Evolutionary conservation across 1,140 invertebrate species (phyloP).

Genomic region (Choristoneura fumiferana): DNA sequence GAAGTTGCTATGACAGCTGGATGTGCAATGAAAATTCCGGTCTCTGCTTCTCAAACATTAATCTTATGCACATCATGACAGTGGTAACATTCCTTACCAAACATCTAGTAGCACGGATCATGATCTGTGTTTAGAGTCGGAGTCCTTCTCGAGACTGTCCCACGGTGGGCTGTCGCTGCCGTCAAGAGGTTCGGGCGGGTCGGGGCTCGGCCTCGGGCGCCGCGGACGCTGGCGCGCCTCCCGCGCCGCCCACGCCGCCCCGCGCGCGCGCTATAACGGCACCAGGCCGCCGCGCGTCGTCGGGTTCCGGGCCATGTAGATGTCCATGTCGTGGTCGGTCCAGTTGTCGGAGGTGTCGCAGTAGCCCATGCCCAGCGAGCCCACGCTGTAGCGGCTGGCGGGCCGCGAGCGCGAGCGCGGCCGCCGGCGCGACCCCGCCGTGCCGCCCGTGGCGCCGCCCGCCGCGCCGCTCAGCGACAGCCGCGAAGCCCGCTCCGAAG

Average conservation of each 20-base stretch:
- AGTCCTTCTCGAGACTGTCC: slow-evolving; percentile 25
- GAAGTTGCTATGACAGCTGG: too few relatives aligned
- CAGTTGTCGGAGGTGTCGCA: slow-evolving; percentile 94
- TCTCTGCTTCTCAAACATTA: too few relatives aligned
- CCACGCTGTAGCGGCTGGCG: slow-evolving; percentile 77
- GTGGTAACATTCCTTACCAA: neutral
- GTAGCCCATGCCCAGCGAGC: slow-evolving; percentile 89
- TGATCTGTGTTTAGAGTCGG: neutral
- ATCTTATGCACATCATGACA: neutral
- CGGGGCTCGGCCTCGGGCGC: slow-evolving; percentile 27
- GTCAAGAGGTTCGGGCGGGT: slow-evolving; percentile 36
- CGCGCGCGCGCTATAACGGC: slow-evolving; percentile 83
- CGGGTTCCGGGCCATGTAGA: slow-evolving; percentile 94
- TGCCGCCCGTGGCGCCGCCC: slow-evolving; percentile 75
- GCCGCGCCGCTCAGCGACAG: slow-evolving; percentile 81
- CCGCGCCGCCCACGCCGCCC: slow-evolving; percentile 32
- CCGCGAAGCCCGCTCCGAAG: slow-evolving; percentile 88
- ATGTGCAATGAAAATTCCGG: too few relatives aligned
- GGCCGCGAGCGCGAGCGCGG: slow-evolving; percentile 82
- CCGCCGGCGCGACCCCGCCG: slow-evolving; percentile 83
- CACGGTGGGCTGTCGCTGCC: slow-evolving; percentile 23
- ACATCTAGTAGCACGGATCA: neutral
- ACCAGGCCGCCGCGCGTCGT: slow-evolving; percentile 91
- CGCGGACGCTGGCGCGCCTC: slow-evolving; percentile 32
- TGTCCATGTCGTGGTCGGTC: slow-evolving; percentile 97